Conservation (phyloP, 2,113 vertebrate genomes). For the Chinchilla lanigera region DNA sequence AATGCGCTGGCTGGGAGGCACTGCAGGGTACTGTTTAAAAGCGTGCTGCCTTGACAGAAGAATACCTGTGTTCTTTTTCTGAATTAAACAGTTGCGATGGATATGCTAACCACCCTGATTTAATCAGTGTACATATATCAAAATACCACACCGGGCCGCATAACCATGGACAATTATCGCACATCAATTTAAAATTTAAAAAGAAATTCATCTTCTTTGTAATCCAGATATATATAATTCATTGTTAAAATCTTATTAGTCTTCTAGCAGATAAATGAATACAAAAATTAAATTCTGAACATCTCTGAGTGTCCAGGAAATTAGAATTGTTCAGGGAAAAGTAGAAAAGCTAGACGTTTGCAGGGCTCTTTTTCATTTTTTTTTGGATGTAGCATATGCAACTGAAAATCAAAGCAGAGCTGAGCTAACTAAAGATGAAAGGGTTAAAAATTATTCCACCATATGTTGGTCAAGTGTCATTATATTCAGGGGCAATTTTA, state of each 20-base stretch:
- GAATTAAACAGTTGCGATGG: not conserved
- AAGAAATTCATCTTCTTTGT: not conserved
- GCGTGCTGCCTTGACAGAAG: not conserved
- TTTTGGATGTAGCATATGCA: not conserved
- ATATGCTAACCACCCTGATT: not conserved
- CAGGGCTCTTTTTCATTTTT: not conserved
- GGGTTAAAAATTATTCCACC: constrained; percentile 59
- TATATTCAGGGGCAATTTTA: constrained; percentile 54
- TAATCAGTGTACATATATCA: not conserved
- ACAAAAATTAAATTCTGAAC: not conserved
- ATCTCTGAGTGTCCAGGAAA: not conserved
- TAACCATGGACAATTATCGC: not conserved
- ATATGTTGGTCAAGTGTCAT: not conserved
- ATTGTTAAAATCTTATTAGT: not conserved
- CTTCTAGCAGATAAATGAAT: not conserved
- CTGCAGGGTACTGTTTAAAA: not conserved
- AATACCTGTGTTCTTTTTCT: not conserved
- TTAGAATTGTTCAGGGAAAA: not conserved
- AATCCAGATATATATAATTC: not conserved
- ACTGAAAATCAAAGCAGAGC: not conserved
- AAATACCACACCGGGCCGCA: not conserved
- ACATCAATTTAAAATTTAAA: not conserved
- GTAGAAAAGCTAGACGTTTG: not conserved
- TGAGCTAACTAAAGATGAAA: constrained; percentile 32
- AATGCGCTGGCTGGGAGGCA: no score